Evolutionary conservation across 2,797 vertebrate genomes (phyloP).

Genomic region (Helicolenus hilgendorfi): DNA sequence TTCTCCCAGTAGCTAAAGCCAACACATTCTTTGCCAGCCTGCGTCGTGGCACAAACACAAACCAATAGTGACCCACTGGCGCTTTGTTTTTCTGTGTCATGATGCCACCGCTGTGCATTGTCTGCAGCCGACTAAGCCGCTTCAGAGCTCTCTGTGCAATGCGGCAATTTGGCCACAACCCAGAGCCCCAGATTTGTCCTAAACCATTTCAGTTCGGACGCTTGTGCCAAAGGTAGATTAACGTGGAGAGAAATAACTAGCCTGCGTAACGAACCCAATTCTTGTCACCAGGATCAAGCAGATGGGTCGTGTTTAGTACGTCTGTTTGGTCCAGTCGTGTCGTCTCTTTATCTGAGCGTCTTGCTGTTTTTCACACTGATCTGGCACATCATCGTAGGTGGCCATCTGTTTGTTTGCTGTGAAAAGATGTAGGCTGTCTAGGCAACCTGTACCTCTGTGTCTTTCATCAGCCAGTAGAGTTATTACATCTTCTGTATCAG

Average conservation of each 20-base stretch:
- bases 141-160: conserved; percentile 67
- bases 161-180: conserved; percentile 65
- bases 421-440: conserved; percentile 28
- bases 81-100: conserved; percentile 80
- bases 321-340: conserved; percentile 17
- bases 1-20: conserved; percentile 47
- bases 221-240: conserved; percentile 60
- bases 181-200: conserved; percentile 78
- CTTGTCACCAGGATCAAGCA: conserved; percentile 64
- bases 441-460: conserved; percentile 12
- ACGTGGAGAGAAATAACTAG: conserved; percentile 56
- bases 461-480: conserved; percentile 33
- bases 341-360: conserved; percentile 37
- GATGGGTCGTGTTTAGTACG: conserved; percentile 61
- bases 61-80: conserved; percentile 73
- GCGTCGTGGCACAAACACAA: conserved; percentile 46
- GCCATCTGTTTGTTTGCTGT: conserved; percentile 57
- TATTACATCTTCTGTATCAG: conserved; percentile 1
- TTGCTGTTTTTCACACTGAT: conserved; percentile 29
- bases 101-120: conserved; percentile 79
- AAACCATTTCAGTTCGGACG: conserved; percentile 53
- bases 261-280: conserved; percentile 66
- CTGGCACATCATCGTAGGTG: conserved; percentile 3
- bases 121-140: conserved; percentile 80
- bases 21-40: conserved; percentile 57